Conservation (phyloP, 2,797 vertebrate genomes). For the Sebastes alutus region DNA sequence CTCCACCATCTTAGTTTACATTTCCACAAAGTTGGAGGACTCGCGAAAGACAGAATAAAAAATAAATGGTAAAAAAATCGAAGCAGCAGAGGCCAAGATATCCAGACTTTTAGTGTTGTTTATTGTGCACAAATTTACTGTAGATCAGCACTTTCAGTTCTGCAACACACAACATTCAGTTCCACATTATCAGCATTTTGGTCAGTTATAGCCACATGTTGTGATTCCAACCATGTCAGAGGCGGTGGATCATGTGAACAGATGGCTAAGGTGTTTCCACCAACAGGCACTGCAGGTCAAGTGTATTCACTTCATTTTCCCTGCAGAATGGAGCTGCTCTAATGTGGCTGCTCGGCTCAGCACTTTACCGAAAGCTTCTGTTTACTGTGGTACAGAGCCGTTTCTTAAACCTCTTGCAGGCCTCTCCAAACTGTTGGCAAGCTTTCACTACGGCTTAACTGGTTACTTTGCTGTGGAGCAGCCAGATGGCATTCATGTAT, state of each 20-base stretch:
- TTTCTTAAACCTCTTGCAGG: neutral
- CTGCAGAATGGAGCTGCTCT: neutral
- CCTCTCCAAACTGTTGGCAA: neutral
- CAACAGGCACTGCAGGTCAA: neutral
- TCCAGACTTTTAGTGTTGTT: too few species aligned
- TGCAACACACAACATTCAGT: neutral
- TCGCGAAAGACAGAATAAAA: too few species aligned
- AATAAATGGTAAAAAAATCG: too few species aligned
- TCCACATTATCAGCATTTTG: neutral
- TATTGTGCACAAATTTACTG: neutral
- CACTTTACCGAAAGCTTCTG: neutral
- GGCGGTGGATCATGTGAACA: neutral
- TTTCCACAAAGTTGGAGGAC: neutral
- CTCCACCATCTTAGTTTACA: neutral
- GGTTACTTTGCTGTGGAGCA: neutral
- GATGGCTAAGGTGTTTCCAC: neutral
- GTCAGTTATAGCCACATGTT: neutral
- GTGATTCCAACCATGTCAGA: too few species aligned
- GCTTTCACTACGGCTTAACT: neutral
- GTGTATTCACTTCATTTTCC: neutral
- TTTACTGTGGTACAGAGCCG: neutral
- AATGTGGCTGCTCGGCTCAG: neutral
- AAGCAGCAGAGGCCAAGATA: too few species aligned
- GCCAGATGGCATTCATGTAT: neutral
- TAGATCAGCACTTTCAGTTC: neutral